Evolutionary conservation across 1,140 invertebrate genomes (phyloP), one percentile per base, ranked within the genome.

Genomic region (Philopotamus ludificatus): DNA sequence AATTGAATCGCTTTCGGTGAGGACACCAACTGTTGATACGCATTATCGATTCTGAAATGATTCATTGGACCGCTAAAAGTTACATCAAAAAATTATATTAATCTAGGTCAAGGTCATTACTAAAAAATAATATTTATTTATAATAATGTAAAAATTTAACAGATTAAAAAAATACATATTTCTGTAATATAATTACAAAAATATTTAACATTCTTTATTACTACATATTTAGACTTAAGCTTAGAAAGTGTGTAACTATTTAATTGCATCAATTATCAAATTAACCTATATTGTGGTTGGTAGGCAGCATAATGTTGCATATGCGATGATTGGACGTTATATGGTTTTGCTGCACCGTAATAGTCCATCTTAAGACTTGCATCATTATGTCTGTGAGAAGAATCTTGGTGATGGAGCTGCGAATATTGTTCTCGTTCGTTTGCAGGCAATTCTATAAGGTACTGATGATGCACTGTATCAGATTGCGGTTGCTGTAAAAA

Each of bases 21-120:
- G 28, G n/a, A 51, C 25, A 70, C 23, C n/a, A 75, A 53, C 41
- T 75, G 69, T 50, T 76, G 75, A 44, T 72, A 74, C 2, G 57
- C 63, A 50, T 76, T 74, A 62, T 74, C 73, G 16, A 69, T 68
- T 49, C 71, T 21, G 57, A 63, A 70, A 22, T 60, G 54, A 42
- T 70, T 61, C 7, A 70, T 20, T 0, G 67, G 67, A 18, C 60
- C 47, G 20, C 67, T 68, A 16, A 34, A 50, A 62, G 10, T 26
- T 26, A 7, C n/a, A 53, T 53, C 50, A 10, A 15, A 4, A 53
- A 4, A 26, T 4, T 50, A 50, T 9, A 4, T 16, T 10, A 34
- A 55, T 55, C 15, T 55, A 18, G 51, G 51, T 55, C 51, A 55
- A 55, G 51, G 51, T 25, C 51, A 55, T 34, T 34, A 16, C 10